These are phyloP conservation scores for Larimichthys polyactis DNA, from an alignment of 2,113 vertebrate species.

Conservation along the genomic window DNA sequence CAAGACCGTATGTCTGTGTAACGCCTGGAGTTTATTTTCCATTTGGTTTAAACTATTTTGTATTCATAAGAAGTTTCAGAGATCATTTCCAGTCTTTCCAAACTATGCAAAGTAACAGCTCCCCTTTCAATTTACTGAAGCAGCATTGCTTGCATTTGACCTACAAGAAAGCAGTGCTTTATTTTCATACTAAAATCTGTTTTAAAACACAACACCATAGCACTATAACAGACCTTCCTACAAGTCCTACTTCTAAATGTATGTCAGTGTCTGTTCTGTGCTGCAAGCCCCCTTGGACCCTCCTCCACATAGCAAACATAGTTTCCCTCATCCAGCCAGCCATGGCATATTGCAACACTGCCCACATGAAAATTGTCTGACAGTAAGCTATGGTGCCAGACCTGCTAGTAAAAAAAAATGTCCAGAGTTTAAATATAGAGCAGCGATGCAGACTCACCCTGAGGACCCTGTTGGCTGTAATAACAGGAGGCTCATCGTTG, in stretches of 20 bases:
- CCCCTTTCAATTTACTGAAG: not conserved
- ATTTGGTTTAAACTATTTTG: constrained; percentile 29
- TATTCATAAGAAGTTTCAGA: constrained; percentile 16
- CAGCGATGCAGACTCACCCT: constrained; percentile 84
- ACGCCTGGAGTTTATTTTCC: constrained; percentile 10
- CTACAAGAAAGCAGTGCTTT: not conserved
- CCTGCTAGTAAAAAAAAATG: constrained; percentile 44
- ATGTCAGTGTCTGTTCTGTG: constrained; percentile 25
- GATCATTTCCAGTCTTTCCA: constrained; percentile 4
- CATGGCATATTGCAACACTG: constrained; percentile 54
- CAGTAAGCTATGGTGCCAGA: constrained; percentile 61
- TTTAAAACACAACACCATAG: constrained; percentile 5
- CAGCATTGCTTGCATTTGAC: not conserved
- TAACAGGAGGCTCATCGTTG: constrained; percentile 90
- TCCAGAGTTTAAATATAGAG: constrained; percentile 70
- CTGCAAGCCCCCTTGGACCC: constrained; percentile 43
- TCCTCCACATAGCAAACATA: constrained; percentile 74
- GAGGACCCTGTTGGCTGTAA: constrained; percentile 89
- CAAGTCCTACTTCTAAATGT: constrained; percentile 1
- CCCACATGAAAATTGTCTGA: constrained; percentile 60
- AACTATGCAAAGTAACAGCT: not conserved
- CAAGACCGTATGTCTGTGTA: not conserved
- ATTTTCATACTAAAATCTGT: not conserved
- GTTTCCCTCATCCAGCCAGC: constrained; percentile 46
- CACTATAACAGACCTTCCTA: constrained; percentile 13